Conservation (phyloP, 2,113 vertebrate genomes). For the Dissostichus mawsoni region DNA sequence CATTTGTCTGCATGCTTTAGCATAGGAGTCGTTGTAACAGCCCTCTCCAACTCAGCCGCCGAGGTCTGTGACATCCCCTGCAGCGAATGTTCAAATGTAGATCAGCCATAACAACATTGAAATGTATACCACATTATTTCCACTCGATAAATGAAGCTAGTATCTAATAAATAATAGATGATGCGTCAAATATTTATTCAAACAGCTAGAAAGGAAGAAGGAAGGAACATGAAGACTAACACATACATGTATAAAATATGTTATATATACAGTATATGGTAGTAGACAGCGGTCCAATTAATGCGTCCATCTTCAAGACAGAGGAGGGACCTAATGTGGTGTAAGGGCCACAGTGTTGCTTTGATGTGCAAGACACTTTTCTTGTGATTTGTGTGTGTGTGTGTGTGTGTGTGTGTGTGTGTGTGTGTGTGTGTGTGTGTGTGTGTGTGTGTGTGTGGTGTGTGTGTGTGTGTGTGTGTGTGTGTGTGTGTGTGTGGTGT, state of each 20-base stretch:
- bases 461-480: constrained; percentile 1
- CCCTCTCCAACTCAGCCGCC: constrained; percentile 51
- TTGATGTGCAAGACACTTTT: constrained; percentile 43
- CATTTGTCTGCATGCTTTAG: constrained; percentile 62
- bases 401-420: constrained; percentile 16
- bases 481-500: constrained; percentile 11
- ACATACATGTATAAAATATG: constrained; percentile 44
- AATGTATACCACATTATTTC: constrained; percentile 81
- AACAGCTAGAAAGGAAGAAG: constrained; percentile 57
- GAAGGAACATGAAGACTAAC: constrained; percentile 26
- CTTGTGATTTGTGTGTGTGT: constrained; percentile 25
- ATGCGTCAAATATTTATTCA: constrained; percentile 81
- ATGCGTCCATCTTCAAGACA: constrained; percentile 55
- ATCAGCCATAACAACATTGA: constrained; percentile 75
- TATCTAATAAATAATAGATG: constrained; percentile 82
- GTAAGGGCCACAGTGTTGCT: constrained; percentile 33
- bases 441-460: constrained; percentile 1
- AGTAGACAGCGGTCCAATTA: constrained; percentile 63
- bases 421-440: constrained; percentile 11
- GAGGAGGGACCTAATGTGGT: constrained; percentile 42
- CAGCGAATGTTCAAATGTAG: constrained; percentile 70
- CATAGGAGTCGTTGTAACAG: constrained; percentile 49
- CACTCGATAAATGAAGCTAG: constrained; percentile 79
- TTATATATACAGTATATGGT: constrained; percentile 18
- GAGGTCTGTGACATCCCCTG: constrained; percentile 67